These are phyloP conservation scores for Ornithoptera priamus DNA, from an alignment of 2,888 invertebrate species.

Conservation along the genomic window DNA sequence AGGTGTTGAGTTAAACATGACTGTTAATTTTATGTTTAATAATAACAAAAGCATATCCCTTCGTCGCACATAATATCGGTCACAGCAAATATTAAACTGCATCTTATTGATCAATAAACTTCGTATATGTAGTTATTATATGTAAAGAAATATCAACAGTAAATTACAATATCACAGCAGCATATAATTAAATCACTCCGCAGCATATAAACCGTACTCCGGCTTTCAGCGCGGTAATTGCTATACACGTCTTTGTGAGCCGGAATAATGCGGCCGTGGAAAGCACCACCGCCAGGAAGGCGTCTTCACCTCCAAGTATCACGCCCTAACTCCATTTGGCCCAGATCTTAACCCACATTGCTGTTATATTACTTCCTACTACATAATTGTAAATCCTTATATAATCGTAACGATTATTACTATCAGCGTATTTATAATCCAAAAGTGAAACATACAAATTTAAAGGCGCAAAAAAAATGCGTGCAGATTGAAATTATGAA, in stretches of 20 bases:
- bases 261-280: constrained; percentile 29
- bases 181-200: constrained; percentile 28
- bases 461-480: neutral
- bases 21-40: neutral
- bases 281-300: constrained; percentile 51
- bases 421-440: too few species aligned
- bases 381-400: neutral
- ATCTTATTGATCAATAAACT: neutral
- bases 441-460: neutral
- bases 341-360: constrained; percentile 50
- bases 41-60: neutral
- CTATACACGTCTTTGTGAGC: constrained; percentile 31
- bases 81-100: neutral
- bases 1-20: neutral
- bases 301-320: constrained; percentile 45
- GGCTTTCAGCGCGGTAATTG: constrained; percentile 32
- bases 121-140: neutral
- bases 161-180: constrained; percentile 15
- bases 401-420: neutral
- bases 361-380: constrained; percentile 48
- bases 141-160: constrained; percentile 15
- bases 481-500: constrained; percentile 6
- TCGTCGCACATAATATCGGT: neutral
- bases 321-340: constrained; percentile 50
- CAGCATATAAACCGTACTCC: constrained; percentile 17